phyloP scores from a whole-genome alignment of 2,888 invertebrate genomes.

The Agonopterix subpropinquella region DNA sequence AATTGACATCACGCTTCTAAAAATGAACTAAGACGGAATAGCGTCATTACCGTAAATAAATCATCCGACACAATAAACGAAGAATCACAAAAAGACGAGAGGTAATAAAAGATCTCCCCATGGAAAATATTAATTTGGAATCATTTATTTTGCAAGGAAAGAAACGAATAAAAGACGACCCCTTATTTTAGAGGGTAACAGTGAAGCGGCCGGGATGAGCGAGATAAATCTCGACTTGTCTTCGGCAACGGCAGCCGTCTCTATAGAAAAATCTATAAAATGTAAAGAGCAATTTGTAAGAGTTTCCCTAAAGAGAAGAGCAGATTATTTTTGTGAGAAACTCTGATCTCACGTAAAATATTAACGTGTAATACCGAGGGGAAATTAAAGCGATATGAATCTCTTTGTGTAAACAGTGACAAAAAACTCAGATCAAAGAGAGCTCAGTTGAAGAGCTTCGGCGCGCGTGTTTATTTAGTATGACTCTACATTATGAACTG shows the following conservation, averaged over 20 bases:
- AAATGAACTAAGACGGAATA: slow-evolving; percentile 10
- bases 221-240: slow-evolving; percentile 52
- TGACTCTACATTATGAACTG: slow-evolving; percentile 14
- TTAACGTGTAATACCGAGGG: slow-evolving; percentile 53
- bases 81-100: slow-evolving; percentile 32
- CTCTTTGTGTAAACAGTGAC: slow-evolving; percentile 38
- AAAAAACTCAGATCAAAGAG: slow-evolving; percentile 20
- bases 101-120: slow-evolving; percentile 44
- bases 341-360: slow-evolving; percentile 53
- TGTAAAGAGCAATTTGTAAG: slow-evolving; percentile 38
- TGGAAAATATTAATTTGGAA: slow-evolving; percentile 55
- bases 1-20: neutral
- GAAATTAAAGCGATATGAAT: slow-evolving; percentile 54
- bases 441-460: slow-evolving; percentile 13
- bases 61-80: slow-evolving; percentile 27
- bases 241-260: slow-evolving; percentile 34
- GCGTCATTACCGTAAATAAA: slow-evolving; percentile 23
- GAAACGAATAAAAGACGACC: slow-evolving; percentile 39
- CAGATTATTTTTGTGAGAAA: slow-evolving; percentile 42
- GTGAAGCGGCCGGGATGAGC: slow-evolving; percentile 39
- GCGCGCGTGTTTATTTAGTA: slow-evolving; percentile 14
- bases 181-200: slow-evolving; percentile 39
- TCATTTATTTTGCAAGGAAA: slow-evolving; percentile 52
- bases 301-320: slow-evolving; percentile 35
- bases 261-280: slow-evolving; percentile 34